A percentile compares a stretch with the other conserved stretches of the same genome.
These are phyloP conservation scores for Sciurus vulgaris DNA, from an alignment of 2,797 vertebrate species.

Conservation along the genomic window DNA sequence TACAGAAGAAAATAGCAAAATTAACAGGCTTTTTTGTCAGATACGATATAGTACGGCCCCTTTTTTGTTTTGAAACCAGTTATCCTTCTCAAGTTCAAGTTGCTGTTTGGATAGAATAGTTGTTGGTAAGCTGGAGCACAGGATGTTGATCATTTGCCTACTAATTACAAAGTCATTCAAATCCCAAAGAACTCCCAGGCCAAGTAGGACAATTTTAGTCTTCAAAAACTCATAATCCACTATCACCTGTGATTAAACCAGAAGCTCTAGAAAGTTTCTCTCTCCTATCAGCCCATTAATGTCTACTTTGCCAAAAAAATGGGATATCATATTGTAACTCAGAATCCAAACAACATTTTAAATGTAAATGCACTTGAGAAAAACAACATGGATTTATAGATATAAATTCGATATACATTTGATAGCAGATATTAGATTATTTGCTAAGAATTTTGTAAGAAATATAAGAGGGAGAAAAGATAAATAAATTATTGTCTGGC, in stretches of 20 bases:
- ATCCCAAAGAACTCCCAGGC: conserved; percentile 6
- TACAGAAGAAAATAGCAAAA: neutral
- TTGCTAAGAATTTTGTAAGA: neutral
- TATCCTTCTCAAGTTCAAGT: neutral
- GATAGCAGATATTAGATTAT: neutral
- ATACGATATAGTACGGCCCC: neutral
- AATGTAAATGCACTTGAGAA: neutral
- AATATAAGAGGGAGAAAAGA: neutral
- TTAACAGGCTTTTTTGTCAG: conserved; percentile 7
- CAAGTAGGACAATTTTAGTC: conserved; percentile 16
- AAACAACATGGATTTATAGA: neutral
- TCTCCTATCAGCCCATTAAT: neutral
- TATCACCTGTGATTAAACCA: neutral
- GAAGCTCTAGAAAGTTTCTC: neutral
- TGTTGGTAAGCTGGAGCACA: neutral
- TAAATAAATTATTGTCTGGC: neutral
- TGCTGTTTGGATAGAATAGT: neutral
- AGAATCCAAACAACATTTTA: conserved; percentile 49
- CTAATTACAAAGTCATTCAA: conserved; percentile 54
- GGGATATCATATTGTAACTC: neutral
- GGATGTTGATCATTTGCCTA: conserved; percentile 34
- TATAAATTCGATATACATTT: neutral
- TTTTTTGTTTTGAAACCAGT: conserved; percentile 30
- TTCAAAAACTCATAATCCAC: neutral
- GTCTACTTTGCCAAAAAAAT: conserved; percentile 16